These are phyloP conservation scores for Meloidogyne exigua DNA, from an alignment of 1,140 invertebrate genomes.

Conservation along the genomic window DNA sequence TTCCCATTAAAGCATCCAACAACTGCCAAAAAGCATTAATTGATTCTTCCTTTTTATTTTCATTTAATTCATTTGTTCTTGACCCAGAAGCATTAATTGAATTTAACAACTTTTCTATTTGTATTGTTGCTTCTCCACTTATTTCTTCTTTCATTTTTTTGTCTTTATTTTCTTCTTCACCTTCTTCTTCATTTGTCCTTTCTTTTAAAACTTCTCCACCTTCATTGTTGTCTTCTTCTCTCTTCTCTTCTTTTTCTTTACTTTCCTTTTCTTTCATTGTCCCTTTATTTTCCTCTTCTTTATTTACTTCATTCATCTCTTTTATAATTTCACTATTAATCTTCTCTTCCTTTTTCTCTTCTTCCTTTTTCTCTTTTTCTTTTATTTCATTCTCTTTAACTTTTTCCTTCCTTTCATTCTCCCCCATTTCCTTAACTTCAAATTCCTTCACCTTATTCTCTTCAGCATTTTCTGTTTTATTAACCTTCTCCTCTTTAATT, in stretches of 20 bases:
- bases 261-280: not conserved
- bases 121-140: slow-evolving; percentile 1
- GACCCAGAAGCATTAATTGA: not conserved
- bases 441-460: not conserved
- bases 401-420: not conserved
- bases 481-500: not conserved
- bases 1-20: too few relatives aligned
- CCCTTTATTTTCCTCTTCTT: not conserved
- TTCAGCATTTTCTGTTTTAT: not conserved
- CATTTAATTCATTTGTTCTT: not conserved
- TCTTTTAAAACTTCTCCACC: not conserved
- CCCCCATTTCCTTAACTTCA: not conserved
- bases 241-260: not conserved
- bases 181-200: too few relatives aligned
- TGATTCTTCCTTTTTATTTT: not conserved
- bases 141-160: not conserved
- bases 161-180: not conserved
- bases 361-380: not conserved
- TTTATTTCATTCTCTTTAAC: not conserved
- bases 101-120: not conserved
- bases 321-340: not conserved
- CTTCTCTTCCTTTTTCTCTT: not conserved
- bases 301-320: not conserved
- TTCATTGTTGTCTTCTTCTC: not conserved
- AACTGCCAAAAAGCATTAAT: not conserved